Conservation (phyloP, 2,888 invertebrate genomes). For the Brenthis hecate region DNA sequence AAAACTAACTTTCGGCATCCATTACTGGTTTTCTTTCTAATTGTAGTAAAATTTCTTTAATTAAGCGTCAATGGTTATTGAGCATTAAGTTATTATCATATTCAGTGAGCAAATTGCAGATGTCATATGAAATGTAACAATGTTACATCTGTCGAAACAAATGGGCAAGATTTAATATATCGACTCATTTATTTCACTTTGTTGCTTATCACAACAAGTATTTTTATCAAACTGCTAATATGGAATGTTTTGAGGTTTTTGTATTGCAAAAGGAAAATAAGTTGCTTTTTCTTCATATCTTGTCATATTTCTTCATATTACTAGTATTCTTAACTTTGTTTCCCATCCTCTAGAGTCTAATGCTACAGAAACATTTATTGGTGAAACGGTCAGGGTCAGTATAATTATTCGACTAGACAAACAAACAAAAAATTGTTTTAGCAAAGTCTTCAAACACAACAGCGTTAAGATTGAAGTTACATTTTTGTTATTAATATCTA, state of each 20-base stretch:
- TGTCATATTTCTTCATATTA: too few relatives aligned
- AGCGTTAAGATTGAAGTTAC: too few relatives aligned
- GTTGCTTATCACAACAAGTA: slow-evolving; percentile 19
- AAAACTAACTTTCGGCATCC: not conserved
- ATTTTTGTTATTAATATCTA: too few relatives aligned
- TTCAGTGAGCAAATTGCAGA: slow-evolving; percentile 5
- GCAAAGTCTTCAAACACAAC: too few relatives aligned
- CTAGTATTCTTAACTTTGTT: too few relatives aligned
- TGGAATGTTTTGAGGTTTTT: not conserved
- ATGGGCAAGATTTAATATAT: slow-evolving; percentile 30
- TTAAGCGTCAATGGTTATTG: slow-evolving; percentile 5
- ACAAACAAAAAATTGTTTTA: too few relatives aligned
- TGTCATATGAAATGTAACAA: slow-evolving; percentile 26
- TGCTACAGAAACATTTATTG: too few relatives aligned
- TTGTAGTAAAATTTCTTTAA: not conserved
- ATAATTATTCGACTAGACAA: too few relatives aligned
- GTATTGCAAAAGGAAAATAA: not conserved
- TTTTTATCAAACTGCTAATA: slow-evolving; percentile 18
- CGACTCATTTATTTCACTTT: slow-evolving; percentile 25
- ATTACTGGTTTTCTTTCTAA: slow-evolving; percentile 6
- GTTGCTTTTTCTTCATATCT: too few relatives aligned
- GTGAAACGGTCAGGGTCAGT: too few relatives aligned
- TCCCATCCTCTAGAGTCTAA: too few relatives aligned
- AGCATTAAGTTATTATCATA: slow-evolving; percentile 5
- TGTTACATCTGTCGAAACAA: slow-evolving; percentile 27